Evolutionary conservation across 1,140 invertebrate genomes (phyloP), one percentile per base, ranked within the genome.

Genomic region (Riptortus pedestris): DNA sequence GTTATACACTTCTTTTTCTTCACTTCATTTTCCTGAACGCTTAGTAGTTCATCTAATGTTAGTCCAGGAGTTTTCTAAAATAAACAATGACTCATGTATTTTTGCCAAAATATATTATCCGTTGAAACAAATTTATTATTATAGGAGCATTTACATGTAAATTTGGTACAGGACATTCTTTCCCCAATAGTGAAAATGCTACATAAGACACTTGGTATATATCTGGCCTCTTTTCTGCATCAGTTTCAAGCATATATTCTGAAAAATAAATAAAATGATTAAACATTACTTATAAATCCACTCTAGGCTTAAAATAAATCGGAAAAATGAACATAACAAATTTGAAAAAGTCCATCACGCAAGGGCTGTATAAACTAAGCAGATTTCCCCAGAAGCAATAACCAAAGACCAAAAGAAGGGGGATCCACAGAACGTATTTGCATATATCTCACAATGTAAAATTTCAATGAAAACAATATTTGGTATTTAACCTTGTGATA

Each of bases 121-220:
- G 26, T 55, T 27, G 14, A 26, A 55, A 55, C 14, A 1, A 24
- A 55, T 2, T 16, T 3, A 27, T 16, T 1, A 55, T 26, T 24
- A 2, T 55, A n/a, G n/a, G n/a, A n/a, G n/a, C n/a, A 77, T 81
- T 81, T 78, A 91, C 88, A 76, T 88, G 82, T 74, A 91, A 78
- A 80, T 93, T 93, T 74, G 86, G 83, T 62, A 92, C 83, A 48
- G 88, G 88, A 76, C 85, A 87, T 61, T 88, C 83, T 74, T 85
- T 85, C 58, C 84, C 85, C 58, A 79, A 71, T 63, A 93, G 72
- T 68, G 81, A 79, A 75, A 91, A 93, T 48, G 88, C 85, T 68
- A 92, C 77, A 70, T 80, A 81, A 65, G 88, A 86, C 60, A 93
- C 88, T 83, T 93, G 91, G 77, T 83, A 93, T 71, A 94, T 93